Evolutionary conservation across 2,888 invertebrate species (phyloP).

Genomic region (Euplexia lucipara): DNA sequence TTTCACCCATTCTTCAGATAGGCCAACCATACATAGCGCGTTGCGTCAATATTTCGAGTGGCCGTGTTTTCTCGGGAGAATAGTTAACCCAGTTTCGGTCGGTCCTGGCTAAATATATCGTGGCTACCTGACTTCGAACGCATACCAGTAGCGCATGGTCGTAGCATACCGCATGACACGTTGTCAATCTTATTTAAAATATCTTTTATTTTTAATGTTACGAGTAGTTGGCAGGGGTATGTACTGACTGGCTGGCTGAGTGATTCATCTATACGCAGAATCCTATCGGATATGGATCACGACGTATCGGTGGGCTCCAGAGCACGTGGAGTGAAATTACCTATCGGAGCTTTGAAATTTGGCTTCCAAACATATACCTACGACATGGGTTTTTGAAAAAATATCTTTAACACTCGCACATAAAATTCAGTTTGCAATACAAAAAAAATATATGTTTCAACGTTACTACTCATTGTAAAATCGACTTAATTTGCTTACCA

Average conservation of each 20-base stretch:
- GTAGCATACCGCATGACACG: constrained; percentile 67
- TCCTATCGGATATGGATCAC: constrained; percentile 20
- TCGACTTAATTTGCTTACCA: too few species aligned
- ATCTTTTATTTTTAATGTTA: constrained; percentile 47
- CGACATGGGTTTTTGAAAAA: too few species aligned
- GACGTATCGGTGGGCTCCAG: constrained; percentile 7
- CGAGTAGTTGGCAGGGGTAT: constrained; percentile 34
- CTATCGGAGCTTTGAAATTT: too few species aligned
- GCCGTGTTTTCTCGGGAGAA: constrained; percentile 83
- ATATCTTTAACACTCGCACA: too few species aligned
- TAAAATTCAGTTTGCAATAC: too few species aligned
- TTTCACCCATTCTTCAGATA: constrained; percentile 77
- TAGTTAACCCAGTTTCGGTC: constrained; percentile 88
- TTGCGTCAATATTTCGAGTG: constrained; percentile 84
- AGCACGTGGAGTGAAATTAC: constrained; percentile 1
- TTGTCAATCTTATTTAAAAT: constrained; percentile 68
- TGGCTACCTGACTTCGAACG: constrained; percentile 82
- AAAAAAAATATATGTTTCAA: too few species aligned
- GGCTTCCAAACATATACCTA: too few species aligned
- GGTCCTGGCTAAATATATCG: constrained; percentile 78
- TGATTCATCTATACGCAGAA: constrained; percentile 43
- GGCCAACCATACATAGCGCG: constrained; percentile 75
- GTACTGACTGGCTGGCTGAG: constrained; percentile 13
- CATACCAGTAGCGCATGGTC: constrained; percentile 66
- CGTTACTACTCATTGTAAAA: too few species aligned